Evolutionary conservation across 1,140 invertebrate genomes (phyloP), one percentile per base, ranked within the genome.

Genomic region (Drosophila neocordata): DNA sequence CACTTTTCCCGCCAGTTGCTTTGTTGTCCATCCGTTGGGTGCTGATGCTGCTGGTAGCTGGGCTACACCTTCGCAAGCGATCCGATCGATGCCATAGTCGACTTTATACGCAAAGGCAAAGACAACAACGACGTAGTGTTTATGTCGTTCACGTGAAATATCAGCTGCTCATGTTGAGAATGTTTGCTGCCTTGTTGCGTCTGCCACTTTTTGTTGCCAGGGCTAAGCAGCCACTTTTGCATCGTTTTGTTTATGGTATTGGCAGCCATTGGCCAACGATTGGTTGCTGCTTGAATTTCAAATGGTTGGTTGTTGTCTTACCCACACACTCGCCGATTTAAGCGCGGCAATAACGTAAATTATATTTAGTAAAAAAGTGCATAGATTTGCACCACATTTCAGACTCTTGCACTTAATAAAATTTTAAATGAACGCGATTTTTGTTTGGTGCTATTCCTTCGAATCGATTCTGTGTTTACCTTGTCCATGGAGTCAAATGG

Each of bases 121-220:
- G 15, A 48, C 41, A 15, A 48, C 41, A 48, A 20, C 41, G 64
- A 71, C 62, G 61, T 69, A 76, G 87, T 89, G 81, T 85, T 89
- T 89, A 89, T 89, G 87, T 89, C 87, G 87, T 85, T 83, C 82
- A 82, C 77, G 81, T 89, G 85, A 89, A 89, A 89, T 89, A 89
- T 89, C 87, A 89, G 87, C 81, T 89, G 85, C 85, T 89, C 83
- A 87, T 87, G 83, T 87, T 73, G 83, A 88, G 83, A 88, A 87
- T 88, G 83, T 76, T 79, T 78, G 68, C 75, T 88, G 79, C 72
- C 81, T 80, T 69, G 74, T 81, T 81, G 73, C 77, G 78, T 77
- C 82, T 79, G 83, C 77, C 77, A 87, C 74, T 73, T 85, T 78
- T 81, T 73, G 71, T 72, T 64, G 69, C 66, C 56, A 55, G 57